Conservation (phyloP, 2,797 vertebrate genomes). For the Halcyon badia region DNA sequence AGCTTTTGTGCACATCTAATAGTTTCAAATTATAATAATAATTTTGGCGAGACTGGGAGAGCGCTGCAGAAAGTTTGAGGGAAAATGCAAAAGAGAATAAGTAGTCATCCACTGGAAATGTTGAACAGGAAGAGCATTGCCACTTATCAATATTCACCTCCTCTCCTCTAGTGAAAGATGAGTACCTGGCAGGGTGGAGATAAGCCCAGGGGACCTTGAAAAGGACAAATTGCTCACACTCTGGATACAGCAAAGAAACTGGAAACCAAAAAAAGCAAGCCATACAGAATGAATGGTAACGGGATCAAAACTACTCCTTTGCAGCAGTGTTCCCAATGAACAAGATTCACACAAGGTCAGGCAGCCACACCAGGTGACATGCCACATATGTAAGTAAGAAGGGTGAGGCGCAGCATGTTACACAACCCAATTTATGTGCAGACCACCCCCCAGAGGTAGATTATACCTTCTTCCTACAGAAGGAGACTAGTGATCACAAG, state of each 20-base stretch:
- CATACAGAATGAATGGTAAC: neutral
- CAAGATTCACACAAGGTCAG: neutral
- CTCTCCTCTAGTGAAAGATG: neutral
- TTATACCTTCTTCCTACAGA: neutral
- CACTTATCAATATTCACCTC: neutral
- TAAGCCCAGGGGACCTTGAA: neutral
- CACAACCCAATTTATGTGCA: neutral
- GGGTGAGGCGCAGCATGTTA: neutral
- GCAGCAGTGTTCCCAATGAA: neutral
- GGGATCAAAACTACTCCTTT: neutral
- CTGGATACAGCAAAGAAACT: neutral
- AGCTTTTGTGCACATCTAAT: neutral
- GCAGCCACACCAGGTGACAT: neutral
- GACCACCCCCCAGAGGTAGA: rapidly evolving
- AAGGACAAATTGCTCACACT: neutral
- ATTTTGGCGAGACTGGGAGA: neutral
- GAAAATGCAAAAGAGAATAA: neutral
- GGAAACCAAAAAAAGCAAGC: neutral
- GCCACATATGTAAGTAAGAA: rapidly evolving
- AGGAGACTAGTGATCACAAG: neutral
- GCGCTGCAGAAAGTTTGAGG: neutral
- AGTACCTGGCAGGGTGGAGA: neutral
- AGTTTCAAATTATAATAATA: neutral
- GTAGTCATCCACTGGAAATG: neutral
- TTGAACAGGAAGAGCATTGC: neutral